These are phyloP conservation scores for Streblospio benedicti DNA, from an alignment of 1,140 invertebrate species.

Conservation along the genomic window DNA sequence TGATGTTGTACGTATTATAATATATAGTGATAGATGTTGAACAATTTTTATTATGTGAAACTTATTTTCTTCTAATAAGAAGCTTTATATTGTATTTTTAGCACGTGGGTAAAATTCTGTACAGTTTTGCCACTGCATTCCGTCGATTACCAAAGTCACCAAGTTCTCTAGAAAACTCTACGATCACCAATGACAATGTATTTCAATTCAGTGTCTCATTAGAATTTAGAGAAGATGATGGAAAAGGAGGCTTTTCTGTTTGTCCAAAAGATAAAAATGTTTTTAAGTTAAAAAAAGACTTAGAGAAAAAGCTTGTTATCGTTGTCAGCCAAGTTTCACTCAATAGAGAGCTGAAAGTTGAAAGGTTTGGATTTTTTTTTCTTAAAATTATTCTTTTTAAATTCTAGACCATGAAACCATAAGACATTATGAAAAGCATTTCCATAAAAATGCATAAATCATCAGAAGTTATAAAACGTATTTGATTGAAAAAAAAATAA, in stretches of 20 bases:
- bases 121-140: slow-evolving; percentile 86
- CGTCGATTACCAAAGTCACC: slow-evolving; percentile 59
- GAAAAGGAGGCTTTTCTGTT: slow-evolving; percentile 65
- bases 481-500: no score
- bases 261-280: slow-evolving; percentile 83
- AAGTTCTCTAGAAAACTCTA: not conserved
- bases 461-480: no score
- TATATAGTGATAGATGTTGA: not conserved
- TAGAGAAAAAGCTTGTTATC: slow-evolving; percentile 85
- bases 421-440: not conserved
- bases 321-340: slow-evolving; percentile 72
- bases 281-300: slow-evolving; percentile 83
- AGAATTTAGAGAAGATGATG: slow-evolving; percentile 69
- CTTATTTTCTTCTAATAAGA: not conserved
- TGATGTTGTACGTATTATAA: no score
- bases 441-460: no score
- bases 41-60: not conserved
- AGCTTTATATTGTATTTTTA: slow-evolving; percentile 32
- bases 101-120: slow-evolving; percentile 59
- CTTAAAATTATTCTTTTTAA: not conserved
- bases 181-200: slow-evolving; percentile 8
- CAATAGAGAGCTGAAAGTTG: slow-evolving; percentile 39
- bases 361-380: slow-evolving; percentile 36
- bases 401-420: not conserved
- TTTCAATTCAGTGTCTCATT: slow-evolving; percentile 70